phyloP scores from a whole-genome alignment of 2,113 vertebrate genomes.

The Pogonocichla stellata region DNA sequence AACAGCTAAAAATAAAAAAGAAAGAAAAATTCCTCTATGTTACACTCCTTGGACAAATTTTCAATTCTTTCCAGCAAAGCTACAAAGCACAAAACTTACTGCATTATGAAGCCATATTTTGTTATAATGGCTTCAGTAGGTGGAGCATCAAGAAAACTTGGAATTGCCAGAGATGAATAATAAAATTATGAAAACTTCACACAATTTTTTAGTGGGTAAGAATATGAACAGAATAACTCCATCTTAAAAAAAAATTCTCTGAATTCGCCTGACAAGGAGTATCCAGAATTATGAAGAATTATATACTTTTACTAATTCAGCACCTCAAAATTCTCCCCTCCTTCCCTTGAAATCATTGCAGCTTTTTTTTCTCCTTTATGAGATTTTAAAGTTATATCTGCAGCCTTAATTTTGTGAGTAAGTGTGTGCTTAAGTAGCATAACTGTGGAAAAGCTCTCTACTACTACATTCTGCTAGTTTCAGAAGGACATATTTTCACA shows the following conservation, averaged over 20 bases:
- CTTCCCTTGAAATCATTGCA: neutral
- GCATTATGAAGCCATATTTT: neutral
- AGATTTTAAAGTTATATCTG: neutral
- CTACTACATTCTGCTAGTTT: neutral
- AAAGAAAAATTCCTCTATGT: neutral
- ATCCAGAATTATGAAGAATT: neutral
- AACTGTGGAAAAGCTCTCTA: neutral
- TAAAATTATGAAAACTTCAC: neutral
- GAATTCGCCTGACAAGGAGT: rapidly evolving
- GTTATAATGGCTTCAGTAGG: neutral
- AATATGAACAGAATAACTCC: neutral
- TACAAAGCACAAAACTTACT: neutral
- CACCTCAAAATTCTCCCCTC: neutral
- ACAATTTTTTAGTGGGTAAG: neutral
- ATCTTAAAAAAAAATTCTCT: neutral
- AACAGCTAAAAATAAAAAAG: neutral
- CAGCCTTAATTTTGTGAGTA: neutral
- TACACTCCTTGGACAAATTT: neutral
- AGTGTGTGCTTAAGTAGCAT: neutral
- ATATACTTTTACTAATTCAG: neutral
- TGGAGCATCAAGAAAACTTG: neutral
- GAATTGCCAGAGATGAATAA: neutral
- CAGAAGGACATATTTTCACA: neutral
- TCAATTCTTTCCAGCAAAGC: neutral
- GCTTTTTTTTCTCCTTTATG: neutral